Conservation (phyloP, 2,797 vertebrate species). For the Falco biarmicus region DNA sequence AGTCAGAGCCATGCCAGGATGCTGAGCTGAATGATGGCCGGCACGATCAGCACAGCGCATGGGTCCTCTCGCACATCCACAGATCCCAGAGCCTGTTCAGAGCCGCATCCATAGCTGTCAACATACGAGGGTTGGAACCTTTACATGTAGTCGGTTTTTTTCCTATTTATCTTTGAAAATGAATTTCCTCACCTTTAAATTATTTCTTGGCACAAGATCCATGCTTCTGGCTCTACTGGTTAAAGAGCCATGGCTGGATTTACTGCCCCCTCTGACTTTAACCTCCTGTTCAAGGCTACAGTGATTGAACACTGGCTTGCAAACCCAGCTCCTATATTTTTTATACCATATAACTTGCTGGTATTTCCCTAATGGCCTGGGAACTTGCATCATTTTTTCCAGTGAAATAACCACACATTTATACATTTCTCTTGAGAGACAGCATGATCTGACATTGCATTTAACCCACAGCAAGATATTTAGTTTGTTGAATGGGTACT, state of each 20-base stretch:
- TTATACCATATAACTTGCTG: constrained; percentile 37
- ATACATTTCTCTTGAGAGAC: constrained; percentile 52
- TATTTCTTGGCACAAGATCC: constrained; percentile 51
- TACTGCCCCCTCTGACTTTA: constrained; percentile 63
- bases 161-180: constrained; percentile 33
- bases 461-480: constrained; percentile 57
- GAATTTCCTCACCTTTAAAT: constrained; percentile 35
- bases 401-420: constrained; percentile 58
- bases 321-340: constrained; percentile 60
- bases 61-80: neutral
- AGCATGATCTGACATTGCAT: constrained; percentile 45
- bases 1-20: neutral
- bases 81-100: neutral
- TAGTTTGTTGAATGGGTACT: constrained; percentile 13
- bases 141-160: neutral
- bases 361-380: constrained; percentile 64
- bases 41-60: neutral
- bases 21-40: neutral
- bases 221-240: constrained; percentile 38
- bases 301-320: constrained; percentile 69
- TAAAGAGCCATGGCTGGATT: constrained; percentile 62
- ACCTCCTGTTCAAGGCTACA: constrained; percentile 69
- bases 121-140: neutral
- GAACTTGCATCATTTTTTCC: constrained; percentile 45
- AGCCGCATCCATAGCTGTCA: neutral